phyloP scores from a whole-genome alignment of 2,888 invertebrate species.

The Tipula unca region DNA sequence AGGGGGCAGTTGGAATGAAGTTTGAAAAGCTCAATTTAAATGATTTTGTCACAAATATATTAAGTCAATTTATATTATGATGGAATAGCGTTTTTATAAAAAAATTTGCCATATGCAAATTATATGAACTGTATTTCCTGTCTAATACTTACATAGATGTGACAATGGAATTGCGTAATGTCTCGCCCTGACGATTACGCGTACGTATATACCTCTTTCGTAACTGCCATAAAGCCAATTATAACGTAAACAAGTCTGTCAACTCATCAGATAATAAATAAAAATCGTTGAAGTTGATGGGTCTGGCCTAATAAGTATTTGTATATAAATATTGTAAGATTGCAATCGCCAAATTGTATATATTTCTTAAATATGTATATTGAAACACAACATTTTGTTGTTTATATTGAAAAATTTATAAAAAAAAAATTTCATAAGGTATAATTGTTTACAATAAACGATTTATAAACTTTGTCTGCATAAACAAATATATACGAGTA shows the following conservation, averaged over 20 bases:
- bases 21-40: too few relatives aligned
- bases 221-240: too few relatives aligned
- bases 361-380: neutral
- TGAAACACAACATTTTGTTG: neutral
- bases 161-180: neutral
- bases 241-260: neutral
- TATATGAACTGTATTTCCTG: neutral
- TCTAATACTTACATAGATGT: neutral
- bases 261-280: neutral
- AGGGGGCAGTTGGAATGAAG: too few relatives aligned
- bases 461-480: slow-evolving; percentile 14
- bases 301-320: neutral
- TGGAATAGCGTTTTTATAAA: neutral
- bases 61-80: too few relatives aligned
- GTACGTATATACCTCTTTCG: neutral
- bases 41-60: too few relatives aligned
- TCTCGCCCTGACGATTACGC: neutral
- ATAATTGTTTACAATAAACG: neutral
- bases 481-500: neutral
- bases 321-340: neutral
- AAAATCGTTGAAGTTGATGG: neutral
- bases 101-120: neutral
- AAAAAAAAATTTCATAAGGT: neutral
- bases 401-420: neutral
- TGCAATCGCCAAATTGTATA: neutral